Percentiles rank a stretch among this genome's conserved stretches.
These are phyloP conservation scores for Andrena minutula DNA, from an alignment of 2,888 invertebrate genomes.

Conservation along the genomic window DNA sequence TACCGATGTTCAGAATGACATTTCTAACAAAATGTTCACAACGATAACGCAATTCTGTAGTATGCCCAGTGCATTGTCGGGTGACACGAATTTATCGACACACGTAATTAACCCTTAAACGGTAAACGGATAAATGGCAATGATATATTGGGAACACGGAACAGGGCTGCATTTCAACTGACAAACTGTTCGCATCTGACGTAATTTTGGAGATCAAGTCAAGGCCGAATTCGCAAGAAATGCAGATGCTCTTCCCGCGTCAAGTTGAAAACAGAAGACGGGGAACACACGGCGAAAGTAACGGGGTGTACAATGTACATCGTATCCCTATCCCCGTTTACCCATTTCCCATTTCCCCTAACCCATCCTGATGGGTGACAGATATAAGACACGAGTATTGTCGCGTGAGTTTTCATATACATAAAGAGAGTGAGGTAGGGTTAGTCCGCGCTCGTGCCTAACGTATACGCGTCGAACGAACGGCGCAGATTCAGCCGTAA, in stretches of 20 bases:
- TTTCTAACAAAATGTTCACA: background rate
- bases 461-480: conserved; percentile 44
- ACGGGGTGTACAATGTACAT: background rate
- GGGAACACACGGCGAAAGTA: conserved; percentile 18
- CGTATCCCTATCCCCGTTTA: conserved; percentile 24
- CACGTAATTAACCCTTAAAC: conserved; percentile 35
- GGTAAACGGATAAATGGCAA: conserved; percentile 18
- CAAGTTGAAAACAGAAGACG: conserved; percentile 26
- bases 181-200: conserved; percentile 65
- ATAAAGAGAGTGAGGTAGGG: conserved; percentile 70
- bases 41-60: background rate
- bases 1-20: background rate
- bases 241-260: conserved; percentile 29
- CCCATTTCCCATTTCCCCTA: no score
- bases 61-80: background rate
- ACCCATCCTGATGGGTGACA: no score
- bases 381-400: conserved; percentile 58
- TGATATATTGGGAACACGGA: conserved; percentile 19
- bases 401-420: conserved; percentile 62
- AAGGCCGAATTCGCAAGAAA: conserved; percentile 66
- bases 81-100: background rate
- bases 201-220: conserved; percentile 73
- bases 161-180: conserved; percentile 18
- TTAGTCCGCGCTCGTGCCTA: conserved; percentile 69
- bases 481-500: conserved; percentile 12